Conservation (phyloP, 2,113 vertebrate genomes). For the Okapia johnstoni region DNA sequence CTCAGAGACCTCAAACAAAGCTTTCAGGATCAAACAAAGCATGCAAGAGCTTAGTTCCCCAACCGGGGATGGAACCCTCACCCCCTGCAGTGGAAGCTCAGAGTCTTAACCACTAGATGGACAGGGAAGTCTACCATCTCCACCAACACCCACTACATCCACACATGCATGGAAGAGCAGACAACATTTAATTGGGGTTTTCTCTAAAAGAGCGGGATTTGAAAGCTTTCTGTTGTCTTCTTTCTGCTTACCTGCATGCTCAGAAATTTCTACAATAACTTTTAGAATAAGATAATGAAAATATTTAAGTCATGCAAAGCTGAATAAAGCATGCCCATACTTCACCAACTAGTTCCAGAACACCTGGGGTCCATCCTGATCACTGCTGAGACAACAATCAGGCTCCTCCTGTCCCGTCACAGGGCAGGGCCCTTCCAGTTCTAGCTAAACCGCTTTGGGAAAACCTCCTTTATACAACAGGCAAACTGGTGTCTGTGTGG, state of each 20-base stretch:
- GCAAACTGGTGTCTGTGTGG: slow-evolving; percentile 23
- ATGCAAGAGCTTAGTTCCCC: background rate
- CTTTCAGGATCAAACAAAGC: background rate
- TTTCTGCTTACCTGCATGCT: background rate
- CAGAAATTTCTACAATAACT: background rate
- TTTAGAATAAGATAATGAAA: background rate
- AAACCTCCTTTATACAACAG: slow-evolving; percentile 51
- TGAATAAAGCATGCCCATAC: background rate
- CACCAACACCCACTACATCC: background rate
- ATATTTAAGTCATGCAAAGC: background rate
- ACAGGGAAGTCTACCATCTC: background rate
- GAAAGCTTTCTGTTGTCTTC: background rate
- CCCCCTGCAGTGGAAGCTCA: background rate
- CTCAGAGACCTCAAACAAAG: background rate
- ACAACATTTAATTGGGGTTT: background rate
- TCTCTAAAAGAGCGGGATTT: background rate
- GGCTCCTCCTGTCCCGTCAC: background rate
- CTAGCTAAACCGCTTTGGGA: slow-evolving; percentile 39
- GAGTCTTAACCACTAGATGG: background rate
- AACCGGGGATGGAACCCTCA: background rate
- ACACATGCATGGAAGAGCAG: background rate
- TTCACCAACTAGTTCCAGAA: background rate
- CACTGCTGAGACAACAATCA: background rate
- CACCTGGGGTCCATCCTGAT: background rate
- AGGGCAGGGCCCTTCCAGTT: slow-evolving; percentile 5